phyloP scores from a whole-genome alignment of 2,113 vertebrate genomes.

The Platichthys flesus region DNA sequence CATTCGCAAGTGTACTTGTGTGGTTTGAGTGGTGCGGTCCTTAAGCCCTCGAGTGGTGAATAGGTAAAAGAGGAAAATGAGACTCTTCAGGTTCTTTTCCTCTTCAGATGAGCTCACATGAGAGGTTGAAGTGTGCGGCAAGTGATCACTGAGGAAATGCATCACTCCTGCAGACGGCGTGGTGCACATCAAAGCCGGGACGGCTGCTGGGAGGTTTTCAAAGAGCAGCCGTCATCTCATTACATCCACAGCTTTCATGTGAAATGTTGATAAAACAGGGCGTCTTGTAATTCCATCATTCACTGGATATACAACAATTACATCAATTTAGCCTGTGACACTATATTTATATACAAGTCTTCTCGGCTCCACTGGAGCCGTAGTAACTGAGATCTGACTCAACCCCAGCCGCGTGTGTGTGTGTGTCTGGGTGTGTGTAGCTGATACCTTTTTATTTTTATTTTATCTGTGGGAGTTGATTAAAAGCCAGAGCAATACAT shows the following conservation, averaged over 20 bases:
- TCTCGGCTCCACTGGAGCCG: too few species aligned
- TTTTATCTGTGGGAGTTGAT: too few species aligned
- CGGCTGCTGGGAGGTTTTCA: slow-evolving; percentile 57
- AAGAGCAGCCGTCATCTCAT: slow-evolving; percentile 63
- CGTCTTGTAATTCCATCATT: slow-evolving; percentile 18
- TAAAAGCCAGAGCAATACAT: neutral
- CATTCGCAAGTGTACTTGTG: slow-evolving; percentile 47
- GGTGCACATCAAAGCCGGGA: slow-evolving; percentile 54
- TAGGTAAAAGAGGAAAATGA: slow-evolving; percentile 47
- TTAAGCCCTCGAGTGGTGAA: slow-evolving; percentile 45
- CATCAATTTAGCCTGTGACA: slow-evolving; percentile 32
- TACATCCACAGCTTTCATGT: slow-evolving; percentile 65
- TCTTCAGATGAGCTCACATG: slow-evolving; percentile 39
- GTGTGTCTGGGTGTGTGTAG: too few species aligned
- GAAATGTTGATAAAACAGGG: slow-evolving; percentile 63
- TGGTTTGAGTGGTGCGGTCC: slow-evolving; percentile 43
- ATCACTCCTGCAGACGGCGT: slow-evolving; percentile 48
- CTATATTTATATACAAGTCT: too few species aligned
- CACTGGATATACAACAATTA: slow-evolving; percentile 34
- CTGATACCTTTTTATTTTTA: too few species aligned
- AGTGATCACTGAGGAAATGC: slow-evolving; percentile 44
- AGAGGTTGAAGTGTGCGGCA: slow-evolving; percentile 24
- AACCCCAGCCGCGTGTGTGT: too few species aligned
- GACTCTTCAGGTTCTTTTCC: slow-evolving; percentile 43
- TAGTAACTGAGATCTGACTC: neutral